Base-by-base conservation (phyloP, 1,140 invertebrate species). In the Drosophila nasuta region DNA sequence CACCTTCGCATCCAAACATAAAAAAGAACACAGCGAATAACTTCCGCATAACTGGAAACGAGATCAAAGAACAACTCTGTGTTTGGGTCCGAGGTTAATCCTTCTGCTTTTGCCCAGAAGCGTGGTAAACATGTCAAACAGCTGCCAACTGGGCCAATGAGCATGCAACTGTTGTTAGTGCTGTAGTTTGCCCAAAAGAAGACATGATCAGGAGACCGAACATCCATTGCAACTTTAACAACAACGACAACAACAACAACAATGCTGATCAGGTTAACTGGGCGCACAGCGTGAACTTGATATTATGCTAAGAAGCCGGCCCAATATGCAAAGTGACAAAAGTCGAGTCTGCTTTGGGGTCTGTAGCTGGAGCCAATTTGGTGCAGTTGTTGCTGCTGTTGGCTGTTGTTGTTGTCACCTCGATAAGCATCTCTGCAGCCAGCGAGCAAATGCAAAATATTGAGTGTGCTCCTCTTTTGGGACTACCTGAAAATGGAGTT, bases 101-200 rank as follows among this genome's bases (percentile, higher is more conserved):
- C 68, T 72, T 41, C 15, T 48, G 33, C 20, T 33, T 72, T 43
- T 48, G 58, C 58, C 13, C 68, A 82, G 51, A 65, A 79, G 63
- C 56, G 64, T 65, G 77, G 38, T 70, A 75, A 82, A 59, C 82
- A 70, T 73, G 71, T 51, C 72, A 69, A 76, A 77, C 68, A 64
- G 82, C 71, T 69, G 57, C 65, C 79, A 86, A 86, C 79, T 82
- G 83, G 83, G 73, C 72, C 83, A 86, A 81, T 67, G 62, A 70
- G 62, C 72, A 63, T 52, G 64, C 63, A 67, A 11, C 48, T n/a
- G 56, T 51, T 35, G 57, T 56, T 25, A 25, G 3, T 71, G 17
- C 25, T 60, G 20, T 43, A 35, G 17, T 58, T 71, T 71, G 63
- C 63, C 82, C 82, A 81, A 82, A 83, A 76, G 63, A 79, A 76